Conservation (phyloP, 2,888 invertebrate species). For the Gibbula magus region DNA sequence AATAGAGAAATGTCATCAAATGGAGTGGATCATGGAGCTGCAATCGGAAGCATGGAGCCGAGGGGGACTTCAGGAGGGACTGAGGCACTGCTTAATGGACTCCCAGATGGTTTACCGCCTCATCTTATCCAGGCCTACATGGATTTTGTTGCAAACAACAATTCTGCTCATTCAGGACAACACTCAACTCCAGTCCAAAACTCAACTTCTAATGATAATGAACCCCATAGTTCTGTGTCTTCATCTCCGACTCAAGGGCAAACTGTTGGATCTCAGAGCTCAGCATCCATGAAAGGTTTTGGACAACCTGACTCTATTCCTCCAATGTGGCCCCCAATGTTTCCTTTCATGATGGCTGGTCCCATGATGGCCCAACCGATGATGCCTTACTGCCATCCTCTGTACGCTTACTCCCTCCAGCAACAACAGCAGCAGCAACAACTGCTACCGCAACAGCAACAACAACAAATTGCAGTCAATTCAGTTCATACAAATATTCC, state of each 20-base stretch:
- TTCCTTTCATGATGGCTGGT: background rate
- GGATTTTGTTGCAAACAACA: background rate
- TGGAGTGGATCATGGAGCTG: too few species aligned
- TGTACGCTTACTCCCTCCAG: background rate
- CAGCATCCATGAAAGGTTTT: too few species aligned
- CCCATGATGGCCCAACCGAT: background rate
- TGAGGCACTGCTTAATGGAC: background rate
- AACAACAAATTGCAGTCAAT: background rate
- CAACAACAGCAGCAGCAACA: background rate
- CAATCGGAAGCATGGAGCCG: background rate
- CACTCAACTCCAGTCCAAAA: too few species aligned
- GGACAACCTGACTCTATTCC: background rate
- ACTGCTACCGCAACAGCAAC: background rate
- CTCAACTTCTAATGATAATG: too few species aligned
- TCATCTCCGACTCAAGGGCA: too few species aligned
- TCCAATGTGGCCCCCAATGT: background rate
- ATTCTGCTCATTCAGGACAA: too few species aligned
- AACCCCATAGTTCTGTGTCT: too few species aligned
- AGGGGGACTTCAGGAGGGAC: too few species aligned
- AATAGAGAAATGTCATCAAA: too few species aligned
- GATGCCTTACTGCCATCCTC: background rate
- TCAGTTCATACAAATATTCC: too few species aligned
- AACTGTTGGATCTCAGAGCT: too few species aligned
- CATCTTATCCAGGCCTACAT: slow-evolving; percentile 24
- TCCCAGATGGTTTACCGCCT: slow-evolving; percentile 17